Evolutionary conservation across 2,797 vertebrate genomes (phyloP).

Genomic region (Astyanax mexicanus): DNA sequence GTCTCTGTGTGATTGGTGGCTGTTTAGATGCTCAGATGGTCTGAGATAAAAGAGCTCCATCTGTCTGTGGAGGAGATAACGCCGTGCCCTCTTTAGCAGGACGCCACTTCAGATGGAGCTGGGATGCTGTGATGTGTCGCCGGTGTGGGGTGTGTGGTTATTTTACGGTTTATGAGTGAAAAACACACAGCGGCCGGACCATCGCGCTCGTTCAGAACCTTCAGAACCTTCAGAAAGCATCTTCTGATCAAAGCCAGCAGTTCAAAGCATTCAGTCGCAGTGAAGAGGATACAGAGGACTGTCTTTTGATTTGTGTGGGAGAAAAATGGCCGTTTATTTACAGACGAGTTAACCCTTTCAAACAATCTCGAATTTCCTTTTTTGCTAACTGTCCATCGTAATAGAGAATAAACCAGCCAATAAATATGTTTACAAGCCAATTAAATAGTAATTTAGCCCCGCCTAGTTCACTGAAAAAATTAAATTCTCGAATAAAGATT

Average conservation of each 20-base stretch:
- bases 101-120: slow-evolving; percentile 31
- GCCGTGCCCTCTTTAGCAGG: slow-evolving; percentile 11
- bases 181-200: neutral
- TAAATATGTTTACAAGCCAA: no score
- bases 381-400: no score
- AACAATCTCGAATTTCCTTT: no score
- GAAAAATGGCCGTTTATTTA: slow-evolving; percentile 65
- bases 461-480: no score
- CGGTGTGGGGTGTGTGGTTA: slow-evolving; percentile 22
- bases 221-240: slow-evolving; percentile 61
- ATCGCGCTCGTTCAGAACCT: no score
- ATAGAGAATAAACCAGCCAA: no score
- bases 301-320: slow-evolving; percentile 42
- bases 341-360: slow-evolving; percentile 42
- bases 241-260: slow-evolving; percentile 64
- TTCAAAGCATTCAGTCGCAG: slow-evolving; percentile 63
- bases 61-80: slow-evolving; percentile 46
- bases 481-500: no score
- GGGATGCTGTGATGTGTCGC: slow-evolving; percentile 16
- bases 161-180: slow-evolving; percentile 26
- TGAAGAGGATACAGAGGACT: slow-evolving; percentile 32
- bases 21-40: slow-evolving; percentile 13
- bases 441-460: no score
- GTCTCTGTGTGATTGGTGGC: no score
- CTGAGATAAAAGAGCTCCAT: slow-evolving; percentile 37